These are phyloP conservation scores for Tipula vernalis DNA, from an alignment of 2,888 invertebrate species.

Conservation along the genomic window DNA sequence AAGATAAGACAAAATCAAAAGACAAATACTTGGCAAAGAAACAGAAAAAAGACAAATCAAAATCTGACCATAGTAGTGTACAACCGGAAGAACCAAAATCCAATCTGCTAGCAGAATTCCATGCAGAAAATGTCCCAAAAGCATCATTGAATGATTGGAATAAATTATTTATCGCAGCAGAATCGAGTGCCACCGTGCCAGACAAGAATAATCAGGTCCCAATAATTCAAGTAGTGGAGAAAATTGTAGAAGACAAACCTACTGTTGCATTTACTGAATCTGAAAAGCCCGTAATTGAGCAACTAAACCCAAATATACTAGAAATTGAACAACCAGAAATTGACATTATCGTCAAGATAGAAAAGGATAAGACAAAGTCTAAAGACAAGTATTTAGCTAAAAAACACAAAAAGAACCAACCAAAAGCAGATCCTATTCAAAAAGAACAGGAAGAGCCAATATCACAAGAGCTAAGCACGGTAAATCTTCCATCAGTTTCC, in stretches of 20 bases:
- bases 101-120: background rate
- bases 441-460: background rate
- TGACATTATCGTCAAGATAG: background rate
- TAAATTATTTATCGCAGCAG: background rate
- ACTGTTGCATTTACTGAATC: background rate
- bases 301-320: background rate
- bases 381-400: background rate
- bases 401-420: background rate
- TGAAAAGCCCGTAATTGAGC: background rate
- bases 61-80: background rate
- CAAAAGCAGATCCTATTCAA: background rate
- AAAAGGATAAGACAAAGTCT: background rate
- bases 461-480: background rate
- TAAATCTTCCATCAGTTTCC: background rate
- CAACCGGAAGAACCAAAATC: background rate
- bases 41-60: background rate
- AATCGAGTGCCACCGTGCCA: background rate
- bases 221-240: background rate
- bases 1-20: background rate
- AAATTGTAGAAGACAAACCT: background rate
- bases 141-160: background rate
- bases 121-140: background rate
- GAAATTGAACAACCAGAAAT: background rate
- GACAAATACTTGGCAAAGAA: background rate
- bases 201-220: background rate